phyloP scores from a whole-genome alignment of 1,140 invertebrate genomes.

The Monochamus saltuarius region DNA sequence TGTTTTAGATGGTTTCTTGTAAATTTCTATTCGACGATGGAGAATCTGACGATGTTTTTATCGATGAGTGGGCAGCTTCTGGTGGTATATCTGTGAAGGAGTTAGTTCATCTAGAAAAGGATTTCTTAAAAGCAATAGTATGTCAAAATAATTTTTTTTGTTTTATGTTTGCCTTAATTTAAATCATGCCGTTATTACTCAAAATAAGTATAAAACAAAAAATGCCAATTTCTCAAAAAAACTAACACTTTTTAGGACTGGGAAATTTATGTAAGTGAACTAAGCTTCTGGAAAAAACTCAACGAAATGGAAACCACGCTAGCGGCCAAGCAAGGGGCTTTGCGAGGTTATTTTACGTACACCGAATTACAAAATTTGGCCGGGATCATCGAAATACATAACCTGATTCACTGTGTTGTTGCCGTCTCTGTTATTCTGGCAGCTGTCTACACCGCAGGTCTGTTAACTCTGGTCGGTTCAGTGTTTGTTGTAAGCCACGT shows the following conservation, averaged over 20 bases:
- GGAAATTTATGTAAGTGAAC: conserved; percentile 74
- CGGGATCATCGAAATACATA: conserved; percentile 55
- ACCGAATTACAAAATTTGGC: conserved; percentile 71
- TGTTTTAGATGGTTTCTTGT: conserved; percentile 85
- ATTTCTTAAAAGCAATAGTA: conserved; percentile 90
- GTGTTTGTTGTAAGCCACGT: conserved; percentile 64
- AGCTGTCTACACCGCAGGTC: conserved; percentile 69
- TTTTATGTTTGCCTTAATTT: conserved; percentile 22
- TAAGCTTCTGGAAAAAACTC: conserved; percentile 71
- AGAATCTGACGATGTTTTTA: conserved; percentile 84
- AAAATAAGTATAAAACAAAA: too few species aligned
- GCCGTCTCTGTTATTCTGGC: conserved; percentile 67
- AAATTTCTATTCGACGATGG: conserved; percentile 94
- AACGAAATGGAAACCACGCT: conserved; percentile 68
- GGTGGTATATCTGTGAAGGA: conserved; percentile 71
- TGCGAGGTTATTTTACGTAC: conserved; percentile 82
- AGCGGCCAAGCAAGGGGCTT: conserved; percentile 67
- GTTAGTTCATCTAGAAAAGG: conserved; percentile 80
- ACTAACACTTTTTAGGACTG: conserved; percentile 79
- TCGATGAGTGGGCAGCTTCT: conserved; percentile 85
- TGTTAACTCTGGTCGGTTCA: conserved; percentile 71
- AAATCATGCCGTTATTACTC: too few species aligned
- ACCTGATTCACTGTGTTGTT: conserved; percentile 59
- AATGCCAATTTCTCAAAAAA: too few species aligned
- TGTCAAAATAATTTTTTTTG: conserved; percentile 47